Evolutionary conservation across 1,140 invertebrate species (phyloP), one percentile per base, ranked within the genome.

Genomic region (Frieseomelitta varia): DNA sequence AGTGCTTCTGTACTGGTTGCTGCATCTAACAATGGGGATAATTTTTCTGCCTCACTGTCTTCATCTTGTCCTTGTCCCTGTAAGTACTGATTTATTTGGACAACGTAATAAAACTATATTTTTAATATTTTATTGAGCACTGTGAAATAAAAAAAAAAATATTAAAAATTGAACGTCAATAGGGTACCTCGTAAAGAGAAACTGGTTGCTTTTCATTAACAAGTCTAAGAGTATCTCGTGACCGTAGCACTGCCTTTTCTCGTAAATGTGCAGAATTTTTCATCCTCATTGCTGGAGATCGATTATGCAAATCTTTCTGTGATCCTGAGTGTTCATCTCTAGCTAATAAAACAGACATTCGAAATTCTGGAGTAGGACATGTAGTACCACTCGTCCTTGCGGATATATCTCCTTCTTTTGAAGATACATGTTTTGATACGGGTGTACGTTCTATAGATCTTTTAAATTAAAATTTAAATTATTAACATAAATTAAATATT

Each of bases 11-110:
- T 96, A 71, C 94, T 93, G 3, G 93, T 93, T 27, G 93, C 92
- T 6, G 95, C 95, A 63, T 96, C 96, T 12, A 98, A 94, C 10
- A 98, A 93, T 11, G 97, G 97, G 56, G 97, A 98, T 34, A 97
- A 93, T 90, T 97, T 96, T 92, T 98, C 97, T 47, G 96, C 97
- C 93, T 98, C 97, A 89, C 97, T 98, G 90, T 98, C 97, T 88
- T 97, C 97, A 92, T 97, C 97, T 76, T 96, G 95, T 61, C 95
- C 95, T 85, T 95, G 92, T 0, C 88, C 86, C 92, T 94, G 56
- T 77, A 87, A 89, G 90, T 58, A 76, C 34, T 53, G 4, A 81
- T 81, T 47, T 27, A 85, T 58, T 65, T 85, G 71, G 17, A 85
- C 79, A 55, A 86, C 76, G 34, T 87, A 88, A 17, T 85, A 75